Evolutionary conservation across 2,888 invertebrate species (phyloP), one percentile per base, ranked within the genome.

Genomic region (Myopa tessellatipennis): DNA sequence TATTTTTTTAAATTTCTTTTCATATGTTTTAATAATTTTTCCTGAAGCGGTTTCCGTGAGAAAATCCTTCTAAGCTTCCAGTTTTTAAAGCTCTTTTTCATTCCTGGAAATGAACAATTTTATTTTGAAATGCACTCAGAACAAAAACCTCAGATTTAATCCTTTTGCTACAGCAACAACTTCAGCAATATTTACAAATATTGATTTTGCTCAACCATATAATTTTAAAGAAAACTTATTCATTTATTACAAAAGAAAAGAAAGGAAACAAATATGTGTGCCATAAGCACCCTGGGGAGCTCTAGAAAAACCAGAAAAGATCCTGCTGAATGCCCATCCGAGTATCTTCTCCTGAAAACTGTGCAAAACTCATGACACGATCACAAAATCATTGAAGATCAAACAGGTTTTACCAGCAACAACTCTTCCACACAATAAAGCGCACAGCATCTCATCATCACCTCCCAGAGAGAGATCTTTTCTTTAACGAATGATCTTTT

Each of bases 401-500:
- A 70, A 76, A 76, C 76, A 71, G 50, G 76, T 76, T 76, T 69
- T 52, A 34, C 63, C n/a, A 18, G 58, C 60, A 38, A 12, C 40
- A 45, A 60, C 45, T 73, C 65, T 74, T 67, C 67, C 74, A n/a
- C 40, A 52, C 52, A 67, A 74, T 74, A 34, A 65, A 61, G 36
- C 55, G 26, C 74, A 36, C 74, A 67, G 63, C 18, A 12, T 3
- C 6, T 16, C 34, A 12, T 10, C 65, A 65, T 36, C 65, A 65
- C 36, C 55, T 55, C 55, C 55, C 55, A 55, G 55, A 55, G 55
- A 10, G 61, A 26, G n/a, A 18, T 18, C 61, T 5, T 61, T 34
- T 8, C 7, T 34, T n/a, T 26, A 58, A 14, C 58, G n/a, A n/a
- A 58, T n/a, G 58, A 58, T 4, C 58, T 58, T 12, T 7, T 4